Evolutionary conservation across 2,797 vertebrate genomes (phyloP).

Genomic region (Channa striata): DNA sequence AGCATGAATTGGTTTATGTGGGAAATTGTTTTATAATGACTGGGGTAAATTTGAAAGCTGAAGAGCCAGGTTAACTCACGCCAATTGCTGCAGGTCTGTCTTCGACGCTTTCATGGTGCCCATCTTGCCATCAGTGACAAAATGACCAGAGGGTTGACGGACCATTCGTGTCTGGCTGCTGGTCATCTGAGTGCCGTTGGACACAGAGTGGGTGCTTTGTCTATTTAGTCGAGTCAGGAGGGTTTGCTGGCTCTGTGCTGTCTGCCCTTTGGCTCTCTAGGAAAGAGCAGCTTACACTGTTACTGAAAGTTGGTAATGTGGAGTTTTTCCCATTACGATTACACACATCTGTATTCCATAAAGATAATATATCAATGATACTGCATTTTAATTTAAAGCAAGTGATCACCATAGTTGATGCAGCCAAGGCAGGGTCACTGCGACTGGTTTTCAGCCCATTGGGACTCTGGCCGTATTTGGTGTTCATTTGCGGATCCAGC

Average conservation of each 20-base stretch:
- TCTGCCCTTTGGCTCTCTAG: constrained; percentile 59
- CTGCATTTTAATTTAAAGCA: background rate
- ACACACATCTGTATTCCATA: background rate
- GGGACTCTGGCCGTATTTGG: constrained; percentile 22
- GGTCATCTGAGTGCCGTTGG: constrained; percentile 27
- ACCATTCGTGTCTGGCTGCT: constrained; percentile 31
- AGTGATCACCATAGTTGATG: constrained; percentile 45
- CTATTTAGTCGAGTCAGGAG: constrained; percentile 6
- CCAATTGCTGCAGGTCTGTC: constrained; percentile 32
- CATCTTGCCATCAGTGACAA: constrained; percentile 45
- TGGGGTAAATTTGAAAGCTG: background rate
- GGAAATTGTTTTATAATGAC: background rate
- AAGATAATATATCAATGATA: background rate
- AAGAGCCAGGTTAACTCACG: constrained; percentile 66
- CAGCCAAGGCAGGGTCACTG: constrained; percentile 73
- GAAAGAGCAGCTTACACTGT: constrained; percentile 7
- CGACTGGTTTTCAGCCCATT: constrained; percentile 65
- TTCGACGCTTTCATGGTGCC: constrained; percentile 51
- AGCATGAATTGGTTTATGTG: background rate
- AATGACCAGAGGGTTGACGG: constrained; percentile 5
- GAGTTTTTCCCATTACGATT: background rate
- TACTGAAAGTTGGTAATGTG: background rate
- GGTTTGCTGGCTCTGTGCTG: constrained; percentile 18
- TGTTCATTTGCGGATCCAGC: constrained; percentile 52
- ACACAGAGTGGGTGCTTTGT: constrained; percentile 46